phyloP scores from a whole-genome alignment of 2,888 invertebrate genomes.

The Ectemnius lituratus region DNA sequence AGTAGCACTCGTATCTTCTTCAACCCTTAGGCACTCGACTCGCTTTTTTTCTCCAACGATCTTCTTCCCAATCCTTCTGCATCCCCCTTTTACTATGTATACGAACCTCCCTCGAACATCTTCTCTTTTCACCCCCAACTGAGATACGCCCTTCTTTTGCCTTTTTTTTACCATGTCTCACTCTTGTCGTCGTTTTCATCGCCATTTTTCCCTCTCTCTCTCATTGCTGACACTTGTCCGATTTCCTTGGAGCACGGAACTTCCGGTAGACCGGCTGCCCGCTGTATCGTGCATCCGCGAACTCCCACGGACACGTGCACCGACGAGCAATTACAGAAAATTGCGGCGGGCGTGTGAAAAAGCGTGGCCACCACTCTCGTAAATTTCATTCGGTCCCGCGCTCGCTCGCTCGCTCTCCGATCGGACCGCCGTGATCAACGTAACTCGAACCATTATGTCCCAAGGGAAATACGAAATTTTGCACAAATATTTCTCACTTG shows the following conservation, averaged over 20 bases:
- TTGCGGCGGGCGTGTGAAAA: slow-evolving; percentile 36
- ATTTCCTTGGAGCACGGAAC: not conserved
- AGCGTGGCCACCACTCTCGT: slow-evolving; percentile 19
- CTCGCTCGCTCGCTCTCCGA: slow-evolving; percentile 22
- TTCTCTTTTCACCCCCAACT: not conserved
- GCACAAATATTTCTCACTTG: too few relatives aligned
- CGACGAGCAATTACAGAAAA: slow-evolving; percentile 36
- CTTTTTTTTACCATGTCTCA: slow-evolving; percentile 29
- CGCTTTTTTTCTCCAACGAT: slow-evolving; percentile 20
- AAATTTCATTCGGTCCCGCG: slow-evolving; percentile 38
- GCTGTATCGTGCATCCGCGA: slow-evolving; percentile 1
- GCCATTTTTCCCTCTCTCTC: not conserved
- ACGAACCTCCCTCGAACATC: slow-evolving; percentile 8
- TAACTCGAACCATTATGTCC: slow-evolving; percentile 22
- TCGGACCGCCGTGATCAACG: slow-evolving; percentile 24
- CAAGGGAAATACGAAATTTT: too few relatives aligned
- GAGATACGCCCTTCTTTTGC: slow-evolving; percentile 8
- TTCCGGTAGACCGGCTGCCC: not conserved
- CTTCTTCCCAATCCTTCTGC: slow-evolving; percentile 3
- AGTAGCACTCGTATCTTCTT: not conserved
- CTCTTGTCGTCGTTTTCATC: slow-evolving; percentile 25
- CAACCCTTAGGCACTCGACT: slow-evolving; percentile 6
- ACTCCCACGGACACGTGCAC: slow-evolving; percentile 20
- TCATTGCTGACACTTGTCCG: not conserved
- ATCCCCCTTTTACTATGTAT: not conserved